Evolutionary conservation across 2,113 vertebrate species (phyloP).

Genomic region (Callorhinus ursinus): DNA sequence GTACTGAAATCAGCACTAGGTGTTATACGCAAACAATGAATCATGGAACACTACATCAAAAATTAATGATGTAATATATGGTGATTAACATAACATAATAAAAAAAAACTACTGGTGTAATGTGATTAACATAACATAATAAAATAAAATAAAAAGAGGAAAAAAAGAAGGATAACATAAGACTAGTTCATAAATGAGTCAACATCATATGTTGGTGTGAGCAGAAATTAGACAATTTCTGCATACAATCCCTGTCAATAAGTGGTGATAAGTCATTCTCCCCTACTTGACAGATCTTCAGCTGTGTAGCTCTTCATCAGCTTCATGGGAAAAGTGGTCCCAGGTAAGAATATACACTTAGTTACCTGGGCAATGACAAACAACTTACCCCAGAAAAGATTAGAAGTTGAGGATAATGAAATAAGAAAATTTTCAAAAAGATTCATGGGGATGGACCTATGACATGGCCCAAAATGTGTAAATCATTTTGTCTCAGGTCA

Average conservation of each 20-base stretch:
- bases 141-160: too few relatives aligned
- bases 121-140: too few relatives aligned
- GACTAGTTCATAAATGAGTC: not conserved
- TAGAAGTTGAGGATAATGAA: not conserved
- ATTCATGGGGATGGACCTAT: not conserved
- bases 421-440: not conserved
- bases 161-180: not conserved
- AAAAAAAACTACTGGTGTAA: too few relatives aligned
- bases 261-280: not conserved
- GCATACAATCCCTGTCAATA: not conserved
- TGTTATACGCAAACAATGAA: too few relatives aligned
- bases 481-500: not conserved
- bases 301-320: not conserved
- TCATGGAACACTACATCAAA: too few relatives aligned
- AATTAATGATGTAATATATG: too few relatives aligned
- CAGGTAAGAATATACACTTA: not conserved
- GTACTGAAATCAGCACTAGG: too few relatives aligned
- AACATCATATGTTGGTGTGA: not conserved
- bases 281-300: not conserved
- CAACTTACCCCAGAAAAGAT: not conserved
- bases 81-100: too few relatives aligned
- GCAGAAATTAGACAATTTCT: not conserved
- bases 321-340: not conserved
- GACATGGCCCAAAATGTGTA: not conserved
- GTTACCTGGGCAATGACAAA: not conserved